Percentiles rank a stretch among this genome's conserved stretches.
phyloP scores from a whole-genome alignment of 2,888 invertebrate genomes.

The Notodonta dromedarius region DNA sequence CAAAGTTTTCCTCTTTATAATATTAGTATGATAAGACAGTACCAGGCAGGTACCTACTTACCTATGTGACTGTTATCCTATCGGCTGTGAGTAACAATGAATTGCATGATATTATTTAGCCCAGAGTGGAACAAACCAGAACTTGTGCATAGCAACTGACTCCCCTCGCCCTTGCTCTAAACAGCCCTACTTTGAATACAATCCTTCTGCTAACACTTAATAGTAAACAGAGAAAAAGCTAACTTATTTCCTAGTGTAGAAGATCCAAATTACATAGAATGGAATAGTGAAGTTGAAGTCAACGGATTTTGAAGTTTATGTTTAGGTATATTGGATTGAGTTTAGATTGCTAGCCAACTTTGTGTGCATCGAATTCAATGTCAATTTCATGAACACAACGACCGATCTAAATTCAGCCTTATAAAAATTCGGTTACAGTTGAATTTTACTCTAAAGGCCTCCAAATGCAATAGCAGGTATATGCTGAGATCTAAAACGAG shows the following conservation, averaged over 20 bases:
- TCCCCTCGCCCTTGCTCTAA: slow-evolving; percentile 49
- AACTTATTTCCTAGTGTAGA: neutral
- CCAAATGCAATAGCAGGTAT: slow-evolving; percentile 59
- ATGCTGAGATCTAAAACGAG: slow-evolving; percentile 38
- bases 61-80: no score
- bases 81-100: neutral
- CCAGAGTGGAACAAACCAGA: slow-evolving; percentile 44
- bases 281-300: no score
- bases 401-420: slow-evolving; percentile 15
- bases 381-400: slow-evolving; percentile 36
- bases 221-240: slow-evolving; percentile 16
- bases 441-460: slow-evolving; percentile 14
- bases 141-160: slow-evolving; percentile 61
- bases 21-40: no score
- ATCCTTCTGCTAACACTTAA: slow-evolving; percentile 27
- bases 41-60: no score
- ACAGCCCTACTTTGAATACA: slow-evolving; percentile 37
- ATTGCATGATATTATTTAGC: slow-evolving; percentile 8
- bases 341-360: slow-evolving; percentile 19
- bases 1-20: no score
- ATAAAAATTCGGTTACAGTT: neutral
- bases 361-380: slow-evolving; percentile 44
- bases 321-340: neutral
- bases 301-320: slow-evolving; percentile 21
- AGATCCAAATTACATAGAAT: slow-evolving; percentile 14